Evolutionary conservation across 37 sponge, comb jelly and placozoan species (phyloP).

Genomic region (Geodia barretti): DNA sequence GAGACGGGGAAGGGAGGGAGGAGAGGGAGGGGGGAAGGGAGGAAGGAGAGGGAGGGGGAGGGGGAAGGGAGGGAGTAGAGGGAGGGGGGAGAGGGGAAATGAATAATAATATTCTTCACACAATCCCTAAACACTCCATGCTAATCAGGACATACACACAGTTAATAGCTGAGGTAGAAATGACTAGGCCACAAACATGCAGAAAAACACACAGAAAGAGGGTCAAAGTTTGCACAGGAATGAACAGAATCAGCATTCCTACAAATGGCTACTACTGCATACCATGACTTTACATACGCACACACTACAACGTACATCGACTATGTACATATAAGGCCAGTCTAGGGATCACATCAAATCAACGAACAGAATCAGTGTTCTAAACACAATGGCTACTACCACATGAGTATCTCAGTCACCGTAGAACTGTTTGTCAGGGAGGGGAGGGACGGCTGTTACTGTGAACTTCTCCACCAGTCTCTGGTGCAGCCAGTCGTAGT

Average conservation of each 20-base stretch:
- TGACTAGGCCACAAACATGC: neutral
- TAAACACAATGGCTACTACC: neutral
- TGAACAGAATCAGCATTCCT: neutral
- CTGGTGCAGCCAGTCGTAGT: slow-evolving; percentile 95
- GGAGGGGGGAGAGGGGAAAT: neutral
- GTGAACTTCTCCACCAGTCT: slow-evolving; percentile 89
- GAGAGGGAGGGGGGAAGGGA: no score
- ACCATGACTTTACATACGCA: slow-evolving; percentile 7
- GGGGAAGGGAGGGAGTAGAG: neutral
- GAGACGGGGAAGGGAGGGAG: no score
- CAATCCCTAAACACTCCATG: no score
- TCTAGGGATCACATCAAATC: no score
- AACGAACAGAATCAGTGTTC: neutral
- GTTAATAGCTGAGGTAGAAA: no score
- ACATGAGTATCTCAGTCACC: slow-evolving; percentile 27
- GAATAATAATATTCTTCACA: no score
- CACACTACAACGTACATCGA: neutral
- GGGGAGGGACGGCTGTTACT: slow-evolving; percentile 81
- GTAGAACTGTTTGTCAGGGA: slow-evolving; percentile 93
- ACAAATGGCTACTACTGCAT: slow-evolving; percentile 3
- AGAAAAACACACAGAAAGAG: neutral
- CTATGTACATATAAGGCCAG: neutral
- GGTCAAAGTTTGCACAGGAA: neutral
- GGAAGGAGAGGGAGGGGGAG: neutral
- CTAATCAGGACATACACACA: no score